These are phyloP conservation scores for Pterostichus niger DNA, from an alignment of 2,888 invertebrate species.

Conservation along the genomic window DNA sequence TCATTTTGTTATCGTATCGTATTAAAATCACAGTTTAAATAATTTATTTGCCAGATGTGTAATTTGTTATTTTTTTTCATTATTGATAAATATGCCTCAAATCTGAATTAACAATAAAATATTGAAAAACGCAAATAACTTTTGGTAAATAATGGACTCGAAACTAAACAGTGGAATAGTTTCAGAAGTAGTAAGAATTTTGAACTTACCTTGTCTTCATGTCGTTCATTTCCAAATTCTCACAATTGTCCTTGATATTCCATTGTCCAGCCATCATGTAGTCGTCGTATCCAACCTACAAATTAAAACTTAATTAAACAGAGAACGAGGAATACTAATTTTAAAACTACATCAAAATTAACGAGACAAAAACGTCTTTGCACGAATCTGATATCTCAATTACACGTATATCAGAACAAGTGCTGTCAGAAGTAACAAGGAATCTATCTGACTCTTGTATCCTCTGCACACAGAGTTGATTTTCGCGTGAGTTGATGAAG, in stretches of 20 bases:
- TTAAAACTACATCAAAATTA: slow-evolving; percentile 57
- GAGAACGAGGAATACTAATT: slow-evolving; percentile 50
- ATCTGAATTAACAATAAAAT: no score
- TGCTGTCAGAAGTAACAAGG: slow-evolving; percentile 68
- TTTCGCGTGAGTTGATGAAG: slow-evolving; percentile 66
- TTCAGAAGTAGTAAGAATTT: background rate
- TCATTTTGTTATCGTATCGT: no score
- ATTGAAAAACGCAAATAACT: background rate
- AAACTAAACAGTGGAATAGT: background rate
- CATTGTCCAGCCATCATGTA: slow-evolving; percentile 2
- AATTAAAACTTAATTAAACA: slow-evolving; percentile 62
- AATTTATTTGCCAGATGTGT: no score
- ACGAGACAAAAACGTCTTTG: slow-evolving; percentile 70
- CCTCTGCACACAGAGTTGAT: slow-evolving; percentile 55
- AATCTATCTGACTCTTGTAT: background rate
- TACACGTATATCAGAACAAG: slow-evolving; percentile 72
- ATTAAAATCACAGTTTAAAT: no score
- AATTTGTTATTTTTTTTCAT: no score
- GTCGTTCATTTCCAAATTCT: background rate
- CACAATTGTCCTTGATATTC: slow-evolving; percentile 5
- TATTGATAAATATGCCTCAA: no score
- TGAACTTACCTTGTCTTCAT: background rate
- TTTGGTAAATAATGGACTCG: background rate
- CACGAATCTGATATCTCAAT: slow-evolving; percentile 75
- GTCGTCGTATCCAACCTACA: slow-evolving; percentile 32